Conservation (phyloP, 1,140 invertebrate species). For the Polypedilum pembai region DNA sequence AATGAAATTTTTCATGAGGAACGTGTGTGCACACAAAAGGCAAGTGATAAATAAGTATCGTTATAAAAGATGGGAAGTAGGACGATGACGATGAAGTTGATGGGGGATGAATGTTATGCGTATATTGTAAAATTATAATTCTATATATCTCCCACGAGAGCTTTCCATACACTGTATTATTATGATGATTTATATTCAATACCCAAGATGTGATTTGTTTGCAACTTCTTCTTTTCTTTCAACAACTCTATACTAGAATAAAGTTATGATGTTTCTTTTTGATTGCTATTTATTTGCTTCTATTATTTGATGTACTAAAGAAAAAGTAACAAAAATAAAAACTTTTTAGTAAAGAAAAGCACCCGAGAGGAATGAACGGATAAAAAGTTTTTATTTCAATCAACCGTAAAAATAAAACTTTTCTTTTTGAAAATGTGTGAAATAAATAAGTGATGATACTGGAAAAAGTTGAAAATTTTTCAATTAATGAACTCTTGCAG, state of each 20-base stretch:
- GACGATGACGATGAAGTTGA: background rate
- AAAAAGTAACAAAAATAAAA: too few relatives aligned
- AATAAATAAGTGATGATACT: too few relatives aligned
- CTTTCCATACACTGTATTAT: background rate
- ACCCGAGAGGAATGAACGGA: too few relatives aligned
- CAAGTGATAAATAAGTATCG: background rate
- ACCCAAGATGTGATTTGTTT: background rate
- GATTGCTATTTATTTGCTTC: background rate
- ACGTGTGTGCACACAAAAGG: background rate
- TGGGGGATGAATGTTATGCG: background rate
- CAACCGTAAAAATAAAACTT: too few relatives aligned
- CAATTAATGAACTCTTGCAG: too few relatives aligned
- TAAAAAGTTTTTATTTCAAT: too few relatives aligned
- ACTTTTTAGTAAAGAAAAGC: too few relatives aligned
- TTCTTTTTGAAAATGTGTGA: too few relatives aligned
- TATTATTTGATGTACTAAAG: too few relatives aligned
- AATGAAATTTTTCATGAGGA: background rate
- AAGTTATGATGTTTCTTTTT: background rate
- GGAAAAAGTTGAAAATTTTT: too few relatives aligned
- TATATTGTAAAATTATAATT: constrained; percentile 6
- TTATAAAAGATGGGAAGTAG: background rate
- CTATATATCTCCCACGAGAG: background rate
- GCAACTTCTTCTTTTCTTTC: background rate
- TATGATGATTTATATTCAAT: constrained; percentile 6
- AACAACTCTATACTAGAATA: background rate